These are phyloP conservation scores for Oncopodura yosiiana DNA, from an alignment of 1,140 invertebrate genomes.

Conservation along the genomic window DNA sequence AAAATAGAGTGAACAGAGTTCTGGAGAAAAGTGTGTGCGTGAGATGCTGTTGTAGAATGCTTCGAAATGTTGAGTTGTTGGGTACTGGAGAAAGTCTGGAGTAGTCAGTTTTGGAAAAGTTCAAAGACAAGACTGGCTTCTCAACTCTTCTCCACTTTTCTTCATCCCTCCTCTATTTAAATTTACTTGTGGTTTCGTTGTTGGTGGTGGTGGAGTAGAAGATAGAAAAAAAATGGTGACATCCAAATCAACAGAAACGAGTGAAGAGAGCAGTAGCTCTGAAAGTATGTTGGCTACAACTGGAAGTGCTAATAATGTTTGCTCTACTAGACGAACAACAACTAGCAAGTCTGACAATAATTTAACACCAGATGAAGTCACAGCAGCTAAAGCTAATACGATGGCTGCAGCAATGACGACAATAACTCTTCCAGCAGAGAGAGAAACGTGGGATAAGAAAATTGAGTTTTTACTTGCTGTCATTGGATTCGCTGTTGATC, in stretches of 20 bases:
- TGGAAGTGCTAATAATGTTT: background rate
- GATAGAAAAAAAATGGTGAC: background rate
- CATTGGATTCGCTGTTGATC: constrained; percentile 76
- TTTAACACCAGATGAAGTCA: background rate
- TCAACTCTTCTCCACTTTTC: too few relatives aligned
- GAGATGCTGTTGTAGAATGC: too few relatives aligned
- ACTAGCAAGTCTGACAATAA: constrained; percentile 33
- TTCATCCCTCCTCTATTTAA: too few relatives aligned
- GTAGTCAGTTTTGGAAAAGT: too few relatives aligned
- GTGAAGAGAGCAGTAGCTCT: constrained; percentile 33
- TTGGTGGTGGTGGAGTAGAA: too few relatives aligned
- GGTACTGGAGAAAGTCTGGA: too few relatives aligned
- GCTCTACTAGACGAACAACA: background rate
- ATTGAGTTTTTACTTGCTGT: constrained; percentile 78
- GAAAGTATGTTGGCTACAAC: background rate
- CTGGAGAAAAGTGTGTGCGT: too few relatives aligned
- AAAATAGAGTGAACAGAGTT: too few relatives aligned
- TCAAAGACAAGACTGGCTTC: too few relatives aligned
- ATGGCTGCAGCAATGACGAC: constrained; percentile 5
- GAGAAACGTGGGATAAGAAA: constrained; percentile 52
- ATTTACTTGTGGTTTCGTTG: too few relatives aligned
- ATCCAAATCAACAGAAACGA: constrained; percentile 9
- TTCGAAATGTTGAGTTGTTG: too few relatives aligned
- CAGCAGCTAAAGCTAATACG: background rate
- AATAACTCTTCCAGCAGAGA: constrained; percentile 20